Base-by-base conservation (phyloP, 2,113 vertebrate species). In the Limnothrissa miodon region DNA sequence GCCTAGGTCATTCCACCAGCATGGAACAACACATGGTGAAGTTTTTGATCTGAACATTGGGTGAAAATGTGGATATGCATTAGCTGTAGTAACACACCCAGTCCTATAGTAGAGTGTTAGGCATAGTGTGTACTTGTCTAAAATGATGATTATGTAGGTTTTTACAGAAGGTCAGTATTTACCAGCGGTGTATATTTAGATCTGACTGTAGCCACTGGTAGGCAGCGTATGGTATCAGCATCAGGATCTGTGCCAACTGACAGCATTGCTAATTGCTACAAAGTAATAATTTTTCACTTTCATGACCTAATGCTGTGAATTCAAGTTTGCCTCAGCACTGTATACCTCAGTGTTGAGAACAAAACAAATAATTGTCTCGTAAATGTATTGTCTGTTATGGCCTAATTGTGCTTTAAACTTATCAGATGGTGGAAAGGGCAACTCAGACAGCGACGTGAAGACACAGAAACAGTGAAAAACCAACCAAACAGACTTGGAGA, bases 351-450 rank as follows among this genome's bases (percentile, higher is more conserved):
- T 25, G 29, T 10, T 25, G 59, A 66, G 59, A 66, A 33, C 1
- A 74, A 74, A 36, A 33, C 9, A 33, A 74, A 74, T 74, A 10
- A 74, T 74, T 33, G 33, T 15, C 10, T 33, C 11, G 36, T 36
- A 74, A 3, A 29, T 29, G 36, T 19, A 15, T 17, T 5, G 13
- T 33, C 66, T 29, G 17, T 74, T 74, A 36, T 74, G 66, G 9
- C 33, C 10, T 36, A 74, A 36, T 74, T 36, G 17, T 36, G 66
- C 15, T 36, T 33, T 74, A 36, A 74, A 36, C 11, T 74, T 74
- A 74, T 74, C 66, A 74, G 66, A 74, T 74, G 29, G 36, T 33
- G 29, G 66, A 74, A 74, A 74, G 66, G 66, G 66, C 66, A 74
- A 74, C 17, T 10, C 33, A 74, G 66, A 74, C 33, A 74, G 66